Conservation (phyloP, 1,140 invertebrate species). For the Drosophila subobscura region DNA sequence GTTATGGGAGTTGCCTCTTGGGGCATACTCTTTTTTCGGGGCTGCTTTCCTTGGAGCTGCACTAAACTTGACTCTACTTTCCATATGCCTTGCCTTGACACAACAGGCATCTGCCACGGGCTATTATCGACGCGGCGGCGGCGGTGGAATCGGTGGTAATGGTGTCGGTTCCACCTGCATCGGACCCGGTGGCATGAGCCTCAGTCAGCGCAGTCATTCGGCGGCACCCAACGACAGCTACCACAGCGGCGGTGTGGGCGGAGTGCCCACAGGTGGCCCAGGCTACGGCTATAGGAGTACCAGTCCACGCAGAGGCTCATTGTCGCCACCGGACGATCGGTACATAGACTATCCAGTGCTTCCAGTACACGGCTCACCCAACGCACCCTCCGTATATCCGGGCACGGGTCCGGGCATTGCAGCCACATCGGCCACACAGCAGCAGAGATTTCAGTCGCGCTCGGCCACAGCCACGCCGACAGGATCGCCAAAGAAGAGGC, state of each 20-base stretch:
- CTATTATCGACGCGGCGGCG: slow-evolving; percentile 80
- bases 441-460: slow-evolving; percentile 89
- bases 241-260: slow-evolving; percentile 49
- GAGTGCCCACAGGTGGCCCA: slow-evolving; percentile 28
- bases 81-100: slow-evolving; percentile 11
- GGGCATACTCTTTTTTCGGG: too few species aligned
- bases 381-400: slow-evolving; percentile 43
- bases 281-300: slow-evolving; percentile 81
- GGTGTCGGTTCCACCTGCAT: slow-evolving; percentile 64
- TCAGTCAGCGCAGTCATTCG: slow-evolving; percentile 84
- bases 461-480: slow-evolving; percentile 96
- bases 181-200: slow-evolving; percentile 85
- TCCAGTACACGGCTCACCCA: slow-evolving; percentile 75
- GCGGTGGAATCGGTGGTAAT: slow-evolving; percentile 85
- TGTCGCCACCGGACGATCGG: slow-evolving; percentile 83
- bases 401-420: slow-evolving; percentile 29
- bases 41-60: slow-evolving; percentile 2
- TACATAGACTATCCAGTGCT: slow-evolving; percentile 83
- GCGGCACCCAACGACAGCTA: slow-evolving; percentile 83
- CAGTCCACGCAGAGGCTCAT: slow-evolving; percentile 79
- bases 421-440: slow-evolving; percentile 74
- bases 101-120: slow-evolving; percentile 65
- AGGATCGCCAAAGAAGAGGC: slow-evolving; percentile 96
- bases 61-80: slow-evolving; percentile 44
- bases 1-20: not conserved